Conservation (phyloP, 2,797 vertebrate genomes). For the Acipenser oxyrinchus region DNA sequence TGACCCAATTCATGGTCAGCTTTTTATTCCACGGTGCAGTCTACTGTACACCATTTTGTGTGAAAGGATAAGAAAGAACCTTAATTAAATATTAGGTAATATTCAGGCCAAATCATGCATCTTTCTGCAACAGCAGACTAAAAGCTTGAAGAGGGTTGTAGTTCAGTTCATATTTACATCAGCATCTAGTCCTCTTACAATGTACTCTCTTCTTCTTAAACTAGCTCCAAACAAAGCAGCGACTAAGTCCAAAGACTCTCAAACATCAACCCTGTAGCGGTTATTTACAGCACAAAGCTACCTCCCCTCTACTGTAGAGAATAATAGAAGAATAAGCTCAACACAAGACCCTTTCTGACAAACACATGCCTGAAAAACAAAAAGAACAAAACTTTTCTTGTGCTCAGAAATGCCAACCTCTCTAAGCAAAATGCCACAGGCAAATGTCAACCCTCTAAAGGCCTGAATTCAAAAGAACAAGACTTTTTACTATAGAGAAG, state of each 20-base stretch:
- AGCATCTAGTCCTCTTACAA: neutral
- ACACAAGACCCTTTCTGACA: slow-evolving; percentile 19
- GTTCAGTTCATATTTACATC: too few species aligned
- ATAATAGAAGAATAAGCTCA: slow-evolving; percentile 19
- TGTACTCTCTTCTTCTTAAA: neutral
- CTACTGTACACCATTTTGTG: too few species aligned
- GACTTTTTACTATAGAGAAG: slow-evolving; percentile 12
- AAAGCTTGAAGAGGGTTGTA: too few species aligned
- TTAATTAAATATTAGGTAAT: too few species aligned
- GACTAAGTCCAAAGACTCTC: slow-evolving; percentile 7
- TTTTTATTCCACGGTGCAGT: too few species aligned
- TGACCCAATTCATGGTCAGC: too few species aligned
- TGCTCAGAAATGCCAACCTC: slow-evolving; percentile 30
- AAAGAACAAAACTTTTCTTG: slow-evolving; percentile 33
- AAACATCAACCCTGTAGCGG: slow-evolving; percentile 10
- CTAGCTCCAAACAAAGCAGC: slow-evolving; percentile 11
- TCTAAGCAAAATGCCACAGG: slow-evolving; percentile 28
- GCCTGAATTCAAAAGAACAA: slow-evolving; percentile 19
- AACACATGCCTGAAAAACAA: slow-evolving; percentile 30
- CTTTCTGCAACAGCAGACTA: too few species aligned
- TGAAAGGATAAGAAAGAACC: too few species aligned
- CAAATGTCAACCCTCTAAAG: slow-evolving; percentile 28
- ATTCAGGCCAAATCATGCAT: too few species aligned
- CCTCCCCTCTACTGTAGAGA: neutral
- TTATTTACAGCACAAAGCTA: slow-evolving; percentile 32